Evolutionary conservation across 1,140 invertebrate species (phyloP).

Genomic region (Drosophila auraria): DNA sequence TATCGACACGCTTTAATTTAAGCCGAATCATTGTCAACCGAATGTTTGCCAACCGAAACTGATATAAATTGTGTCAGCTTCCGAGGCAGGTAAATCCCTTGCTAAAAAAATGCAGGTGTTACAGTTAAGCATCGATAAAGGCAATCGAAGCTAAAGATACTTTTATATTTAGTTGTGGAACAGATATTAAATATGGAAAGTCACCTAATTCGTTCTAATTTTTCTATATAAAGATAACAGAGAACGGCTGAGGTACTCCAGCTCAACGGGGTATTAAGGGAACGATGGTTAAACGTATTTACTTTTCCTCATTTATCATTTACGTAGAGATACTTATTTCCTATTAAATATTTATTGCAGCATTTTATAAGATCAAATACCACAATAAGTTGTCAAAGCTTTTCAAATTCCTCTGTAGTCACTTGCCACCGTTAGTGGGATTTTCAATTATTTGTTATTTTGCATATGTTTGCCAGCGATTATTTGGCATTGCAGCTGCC

Average conservation of each 20-base stretch:
- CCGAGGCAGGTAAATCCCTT: constrained; percentile 10
- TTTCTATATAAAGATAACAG: no score
- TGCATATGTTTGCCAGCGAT: constrained; percentile 52
- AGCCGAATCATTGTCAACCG: constrained; percentile 27
- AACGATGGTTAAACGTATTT: no score
- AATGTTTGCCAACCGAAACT: constrained; percentile 13
- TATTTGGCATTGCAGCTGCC: constrained; percentile 71
- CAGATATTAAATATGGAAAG: no score
- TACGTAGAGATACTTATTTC: background rate
- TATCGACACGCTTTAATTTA: constrained; percentile 19
- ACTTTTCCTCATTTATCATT: no score
- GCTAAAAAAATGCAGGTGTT: background rate
- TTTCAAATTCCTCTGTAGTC: background rate
- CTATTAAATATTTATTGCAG: background rate
- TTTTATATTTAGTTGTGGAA: background rate
- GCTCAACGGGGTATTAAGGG: no score
- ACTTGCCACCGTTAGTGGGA: constrained; percentile 33
- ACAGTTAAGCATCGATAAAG: background rate
- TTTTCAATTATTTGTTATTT: constrained; percentile 63
- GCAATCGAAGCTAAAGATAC: background rate
- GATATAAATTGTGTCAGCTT: constrained; percentile 17
- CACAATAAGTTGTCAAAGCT: background rate
- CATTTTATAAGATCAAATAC: background rate
- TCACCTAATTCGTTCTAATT: no score
- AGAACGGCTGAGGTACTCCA: no score